Conservation (phyloP, 1,140 invertebrate genomes). For the Leptopilina boulardi region DNA sequence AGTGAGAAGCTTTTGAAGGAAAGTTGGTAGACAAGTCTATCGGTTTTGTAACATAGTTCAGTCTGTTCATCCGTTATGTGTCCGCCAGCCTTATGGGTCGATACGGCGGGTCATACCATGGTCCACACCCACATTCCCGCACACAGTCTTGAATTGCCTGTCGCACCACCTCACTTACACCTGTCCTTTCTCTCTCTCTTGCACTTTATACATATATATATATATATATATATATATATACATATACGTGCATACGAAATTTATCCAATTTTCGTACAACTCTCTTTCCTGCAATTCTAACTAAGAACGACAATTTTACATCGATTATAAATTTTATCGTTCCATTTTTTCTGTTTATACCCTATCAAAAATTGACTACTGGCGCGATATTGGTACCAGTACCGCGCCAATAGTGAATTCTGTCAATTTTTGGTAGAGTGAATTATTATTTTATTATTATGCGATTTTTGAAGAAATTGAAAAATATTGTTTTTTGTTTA, state of each 20-base stretch:
- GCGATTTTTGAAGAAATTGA: too few relatives aligned
- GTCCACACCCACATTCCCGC: slow-evolving; percentile 39
- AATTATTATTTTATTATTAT: too few relatives aligned
- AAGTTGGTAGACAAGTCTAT: slow-evolving; percentile 14
- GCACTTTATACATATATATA: slow-evolving; percentile 8
- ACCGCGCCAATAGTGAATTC: too few relatives aligned
- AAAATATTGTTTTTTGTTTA: too few relatives aligned
- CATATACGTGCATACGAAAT: slow-evolving; percentile 15
- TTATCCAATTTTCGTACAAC: slow-evolving; percentile 17
- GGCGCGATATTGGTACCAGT: too few relatives aligned
- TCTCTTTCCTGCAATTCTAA: slow-evolving; percentile 4
- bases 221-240: slow-evolving; percentile 15
- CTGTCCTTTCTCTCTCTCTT: slow-evolving; percentile 11
- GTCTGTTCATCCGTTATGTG: slow-evolving; percentile 12
- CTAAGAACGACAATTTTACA: not conserved
- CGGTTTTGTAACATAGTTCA: slow-evolving; percentile 17
- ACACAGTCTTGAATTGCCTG: slow-evolving; percentile 28
- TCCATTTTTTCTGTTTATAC: not conserved
- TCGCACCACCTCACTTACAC: slow-evolving; percentile 34
- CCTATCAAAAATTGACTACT: too few relatives aligned
- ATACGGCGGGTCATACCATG: slow-evolving; percentile 58
- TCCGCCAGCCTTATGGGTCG: slow-evolving; percentile 54
- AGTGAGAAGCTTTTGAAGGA: slow-evolving; percentile 1
- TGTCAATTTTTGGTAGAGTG: too few relatives aligned
- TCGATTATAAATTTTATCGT: not conserved